Evolutionary conservation across 2,888 invertebrate genomes (phyloP).

Genomic region (Shargacucullia verbasci): DNA sequence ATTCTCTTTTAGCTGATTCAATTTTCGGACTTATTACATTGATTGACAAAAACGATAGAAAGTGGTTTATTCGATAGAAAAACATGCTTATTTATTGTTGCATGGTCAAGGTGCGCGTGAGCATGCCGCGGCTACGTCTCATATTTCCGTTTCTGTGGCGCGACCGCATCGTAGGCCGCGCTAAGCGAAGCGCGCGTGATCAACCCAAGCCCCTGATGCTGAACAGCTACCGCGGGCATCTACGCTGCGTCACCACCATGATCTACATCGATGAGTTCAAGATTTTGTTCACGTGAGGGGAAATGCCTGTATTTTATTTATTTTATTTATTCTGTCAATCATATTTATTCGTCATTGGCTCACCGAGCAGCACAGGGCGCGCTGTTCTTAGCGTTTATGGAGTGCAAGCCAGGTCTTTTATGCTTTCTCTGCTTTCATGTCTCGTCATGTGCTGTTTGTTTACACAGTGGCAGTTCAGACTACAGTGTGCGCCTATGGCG

Average conservation of each 20-base stretch:
- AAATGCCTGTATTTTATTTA: neutral
- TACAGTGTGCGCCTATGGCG: constrained; percentile 93
- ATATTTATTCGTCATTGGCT: too few species aligned
- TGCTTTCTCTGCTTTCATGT: neutral
- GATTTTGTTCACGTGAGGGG: constrained; percentile 91
- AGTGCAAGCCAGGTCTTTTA: too few species aligned
- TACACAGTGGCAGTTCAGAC: constrained; percentile 90
- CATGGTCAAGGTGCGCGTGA: constrained; percentile 79
- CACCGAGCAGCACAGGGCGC: too few species aligned
- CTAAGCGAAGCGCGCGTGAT: constrained; percentile 90
- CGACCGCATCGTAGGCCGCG: constrained; percentile 91
- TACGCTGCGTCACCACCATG: constrained; percentile 91
- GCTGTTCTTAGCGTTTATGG: too few species aligned
- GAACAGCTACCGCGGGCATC: constrained; percentile 92
- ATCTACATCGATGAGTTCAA: constrained; percentile 91
- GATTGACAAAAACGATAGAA: too few species aligned
- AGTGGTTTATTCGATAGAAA: too few species aligned
- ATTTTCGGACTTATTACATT: too few species aligned
- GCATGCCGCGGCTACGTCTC: constrained; percentile 90
- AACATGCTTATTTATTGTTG: neutral
- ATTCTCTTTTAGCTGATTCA: too few species aligned
- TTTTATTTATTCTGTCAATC: too few species aligned
- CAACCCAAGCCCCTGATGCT: constrained; percentile 91
- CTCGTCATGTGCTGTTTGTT: neutral
- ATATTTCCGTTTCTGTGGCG: constrained; percentile 93